Base-by-base conservation (phyloP, 2,797 vertebrate species). In the Tangara arthus region DNA sequence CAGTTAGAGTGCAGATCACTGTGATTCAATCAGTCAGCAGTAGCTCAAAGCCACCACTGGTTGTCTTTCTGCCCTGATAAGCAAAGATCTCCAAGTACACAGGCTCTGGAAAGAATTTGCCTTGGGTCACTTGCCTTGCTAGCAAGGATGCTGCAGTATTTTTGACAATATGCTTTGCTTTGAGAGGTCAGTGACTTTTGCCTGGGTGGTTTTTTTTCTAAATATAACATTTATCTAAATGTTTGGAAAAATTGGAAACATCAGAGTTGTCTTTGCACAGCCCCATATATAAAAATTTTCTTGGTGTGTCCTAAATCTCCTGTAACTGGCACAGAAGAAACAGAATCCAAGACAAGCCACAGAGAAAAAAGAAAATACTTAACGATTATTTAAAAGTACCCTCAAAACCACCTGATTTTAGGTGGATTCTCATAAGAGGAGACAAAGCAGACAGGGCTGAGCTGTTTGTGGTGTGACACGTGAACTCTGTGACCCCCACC, bases 51-150 rank as follows among this genome's bases (percentile, higher is more conserved):
- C 96, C 96, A 97, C 94, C 95, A 78, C 95, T 95, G 87, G 96
- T 96, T 96, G 92, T 96, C 82, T 80, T 97, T 97, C 96, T 97
- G 97, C 96, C 91, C 96, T 96, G 97, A 97, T 97, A 97, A 97
- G 95, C 97, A 97, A 91, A 92, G 76, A 96, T 90, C 56, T 95
- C 70, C 39, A 89, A 91, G 90, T 66, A 69, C 75, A 93, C 17
- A 71, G 75, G 75, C 91, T 95, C 78, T 64, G 90, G 82, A 91
- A 95, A 91, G 77, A 91, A 92, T 34, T 93, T 0, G 78, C 95
- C 97, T 93, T 95, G 91, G 96, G 97, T 97, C 87, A 82, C 82
- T 96, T 72, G 82, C 89, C 95, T 96, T 69, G 78, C 94, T 76
- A 89, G 88, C 93, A 94, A 97, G 94, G 96, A 97, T 83, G 57